Percentiles rank a stretch among this genome's conserved stretches.
Evolutionary conservation across 2,888 invertebrate genomes (phyloP).

Genomic region (Syrphus vitripennis): DNA sequence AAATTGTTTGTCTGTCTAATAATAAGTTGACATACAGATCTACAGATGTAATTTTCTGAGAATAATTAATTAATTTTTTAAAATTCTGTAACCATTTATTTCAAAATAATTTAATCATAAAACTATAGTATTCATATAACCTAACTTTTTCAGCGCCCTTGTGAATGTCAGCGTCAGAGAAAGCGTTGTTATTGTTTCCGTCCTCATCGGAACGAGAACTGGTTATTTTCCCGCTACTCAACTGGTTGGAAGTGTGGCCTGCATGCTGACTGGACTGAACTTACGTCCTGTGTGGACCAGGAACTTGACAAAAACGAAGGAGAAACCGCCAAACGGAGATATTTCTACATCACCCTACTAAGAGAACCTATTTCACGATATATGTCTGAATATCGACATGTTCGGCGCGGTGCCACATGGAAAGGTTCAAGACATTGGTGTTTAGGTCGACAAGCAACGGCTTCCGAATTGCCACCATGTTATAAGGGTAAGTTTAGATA

Average conservation of each 20-base stretch:
- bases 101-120: too few species aligned
- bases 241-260: conserved; percentile 99
- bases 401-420: conserved; percentile 98
- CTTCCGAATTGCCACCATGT: conserved; percentile 92
- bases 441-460: conserved; percentile 88
- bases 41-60: too few species aligned
- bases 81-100: too few species aligned
- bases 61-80: too few species aligned
- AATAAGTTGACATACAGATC: too few species aligned
- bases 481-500: conserved; percentile 82
- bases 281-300: conserved; percentile 94
- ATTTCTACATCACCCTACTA: conserved; percentile 97
- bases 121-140: too few species aligned
- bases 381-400: conserved; percentile 98
- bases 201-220: conserved; percentile 95
- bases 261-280: conserved; percentile 99
- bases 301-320: conserved; percentile 96
- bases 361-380: conserved; percentile 96
- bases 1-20: too few species aligned
- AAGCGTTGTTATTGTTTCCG: conserved; percentile 96
- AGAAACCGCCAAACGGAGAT: conserved; percentile 90
- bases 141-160: conserved; percentile 87
- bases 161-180: conserved; percentile 93
- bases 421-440: conserved; percentile 90
- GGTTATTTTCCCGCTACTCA: conserved; percentile 98